A percentile compares a stretch with the other conserved stretches of the same genome.
Conservation (phyloP, 2,888 invertebrate species). For the Phoenoteleia sp. region DNA sequence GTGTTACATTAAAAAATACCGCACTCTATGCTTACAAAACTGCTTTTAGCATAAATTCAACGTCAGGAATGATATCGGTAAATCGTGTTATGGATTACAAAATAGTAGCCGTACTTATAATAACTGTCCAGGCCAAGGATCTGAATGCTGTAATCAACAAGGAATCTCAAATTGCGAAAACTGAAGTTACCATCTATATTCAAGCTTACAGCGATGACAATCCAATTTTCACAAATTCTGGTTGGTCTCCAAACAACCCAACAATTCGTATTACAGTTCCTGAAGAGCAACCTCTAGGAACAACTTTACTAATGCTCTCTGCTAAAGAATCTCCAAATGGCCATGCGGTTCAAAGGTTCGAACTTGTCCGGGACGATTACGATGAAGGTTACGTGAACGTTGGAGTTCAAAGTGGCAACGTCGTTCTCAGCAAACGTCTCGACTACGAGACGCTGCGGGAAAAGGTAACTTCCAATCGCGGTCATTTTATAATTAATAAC, state of each 20-base stretch:
- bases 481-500: constrained; percentile 27
- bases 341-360: constrained; percentile 88
- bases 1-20: constrained; percentile 90
- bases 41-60: constrained; percentile 91
- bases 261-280: constrained; percentile 90
- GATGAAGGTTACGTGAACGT: constrained; percentile 84
- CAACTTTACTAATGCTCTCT: constrained; percentile 90
- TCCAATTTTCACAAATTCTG: constrained; percentile 91
- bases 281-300: constrained; percentile 93
- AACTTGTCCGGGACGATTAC: constrained; percentile 82
- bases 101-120: constrained; percentile 91
- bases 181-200: constrained; percentile 92
- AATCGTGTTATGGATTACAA: constrained; percentile 91
- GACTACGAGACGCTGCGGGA: constrained; percentile 92
- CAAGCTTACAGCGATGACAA: constrained; percentile 93
- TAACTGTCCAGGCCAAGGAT: constrained; percentile 91
- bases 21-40: constrained; percentile 90
- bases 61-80: constrained; percentile 90
- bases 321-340: constrained; percentile 92
- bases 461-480: constrained; percentile 86
- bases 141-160: constrained; percentile 90
- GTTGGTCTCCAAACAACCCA: constrained; percentile 92
- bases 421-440: constrained; percentile 91
- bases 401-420: constrained; percentile 91
- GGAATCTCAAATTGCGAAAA: constrained; percentile 89